phyloP scores from a whole-genome alignment of 2,888 invertebrate genomes.

The Agonopterix alstromeriana region DNA sequence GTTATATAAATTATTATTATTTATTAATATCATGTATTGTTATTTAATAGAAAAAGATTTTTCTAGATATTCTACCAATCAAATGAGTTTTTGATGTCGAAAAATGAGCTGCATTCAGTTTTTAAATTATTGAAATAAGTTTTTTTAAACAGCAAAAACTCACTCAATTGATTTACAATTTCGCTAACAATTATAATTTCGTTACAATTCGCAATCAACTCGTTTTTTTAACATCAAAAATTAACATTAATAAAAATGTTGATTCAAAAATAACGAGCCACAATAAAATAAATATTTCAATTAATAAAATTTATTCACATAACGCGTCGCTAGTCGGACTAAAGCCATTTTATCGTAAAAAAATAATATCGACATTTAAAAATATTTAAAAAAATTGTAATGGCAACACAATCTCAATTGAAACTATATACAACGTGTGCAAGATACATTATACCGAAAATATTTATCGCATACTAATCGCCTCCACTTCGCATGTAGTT shows the following conservation, averaged over 20 bases:
- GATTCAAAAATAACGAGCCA: slow-evolving; percentile 8
- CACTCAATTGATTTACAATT: slow-evolving; percentile 5
- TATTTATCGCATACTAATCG: no score
- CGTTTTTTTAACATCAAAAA: slow-evolving; percentile 15
- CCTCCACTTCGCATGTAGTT: no score
- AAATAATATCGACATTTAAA: slow-evolving; percentile 7
- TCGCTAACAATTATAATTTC: slow-evolving; percentile 15
- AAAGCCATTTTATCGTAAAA: slow-evolving; percentile 7
- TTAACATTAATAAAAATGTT: slow-evolving; percentile 12
- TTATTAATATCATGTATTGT: slow-evolving; percentile 7
- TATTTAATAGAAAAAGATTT: slow-evolving; percentile 6
- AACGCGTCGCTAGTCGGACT: slow-evolving; percentile 1
- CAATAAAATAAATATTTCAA: slow-evolving; percentile 10
- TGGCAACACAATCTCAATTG: slow-evolving; percentile 7
- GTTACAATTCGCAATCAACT: slow-evolving; percentile 10
- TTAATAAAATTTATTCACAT: slow-evolving; percentile 3
- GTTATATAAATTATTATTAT: slow-evolving; percentile 9
- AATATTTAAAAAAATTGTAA: slow-evolving; percentile 10
- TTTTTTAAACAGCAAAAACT: neutral
- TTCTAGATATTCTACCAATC: slow-evolving; percentile 4
- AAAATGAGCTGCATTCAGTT: neutral
- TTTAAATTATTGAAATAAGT: neutral
- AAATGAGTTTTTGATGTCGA: slow-evolving; percentile 5
- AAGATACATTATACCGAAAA: neutral
- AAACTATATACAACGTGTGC: neutral